Conservation (phyloP, 2,113 vertebrate species). For the Sialia sialis region DNA sequence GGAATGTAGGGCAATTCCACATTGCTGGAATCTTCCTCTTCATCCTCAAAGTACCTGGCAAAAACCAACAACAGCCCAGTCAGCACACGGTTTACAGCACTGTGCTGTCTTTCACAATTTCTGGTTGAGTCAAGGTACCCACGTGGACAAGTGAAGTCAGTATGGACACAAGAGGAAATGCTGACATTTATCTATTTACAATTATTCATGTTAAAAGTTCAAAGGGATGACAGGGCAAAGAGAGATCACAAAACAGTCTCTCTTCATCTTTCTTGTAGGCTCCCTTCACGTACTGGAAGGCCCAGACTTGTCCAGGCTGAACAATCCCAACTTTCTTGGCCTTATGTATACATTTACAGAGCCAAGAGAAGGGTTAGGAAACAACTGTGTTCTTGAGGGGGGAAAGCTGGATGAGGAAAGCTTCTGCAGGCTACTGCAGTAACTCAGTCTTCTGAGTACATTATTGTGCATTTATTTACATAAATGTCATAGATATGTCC, state of each 20-base stretch:
- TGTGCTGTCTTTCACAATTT: background rate
- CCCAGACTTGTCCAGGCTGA: background rate
- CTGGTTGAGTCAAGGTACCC: background rate
- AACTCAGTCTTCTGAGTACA: background rate
- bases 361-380: background rate
- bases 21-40: slow-evolving; percentile 91
- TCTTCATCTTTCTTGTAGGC: background rate
- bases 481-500: background rate
- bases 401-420: background rate
- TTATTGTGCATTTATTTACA: background rate
- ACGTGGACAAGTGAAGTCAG: background rate
- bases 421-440: background rate
- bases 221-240: background rate
- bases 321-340: background rate
- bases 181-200: background rate
- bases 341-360: background rate
- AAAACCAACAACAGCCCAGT: background rate
- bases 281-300: background rate
- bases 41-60: slow-evolving; percentile 95
- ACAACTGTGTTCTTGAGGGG: background rate
- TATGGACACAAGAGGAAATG: background rate
- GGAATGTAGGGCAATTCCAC: slow-evolving; percentile 95
- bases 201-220: background rate
- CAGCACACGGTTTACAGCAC: background rate
- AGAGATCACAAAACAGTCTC: background rate